These are phyloP conservation scores for Drosophila imparisetae DNA, from an alignment of 2,888 invertebrate species.

Conservation along the genomic window DNA sequence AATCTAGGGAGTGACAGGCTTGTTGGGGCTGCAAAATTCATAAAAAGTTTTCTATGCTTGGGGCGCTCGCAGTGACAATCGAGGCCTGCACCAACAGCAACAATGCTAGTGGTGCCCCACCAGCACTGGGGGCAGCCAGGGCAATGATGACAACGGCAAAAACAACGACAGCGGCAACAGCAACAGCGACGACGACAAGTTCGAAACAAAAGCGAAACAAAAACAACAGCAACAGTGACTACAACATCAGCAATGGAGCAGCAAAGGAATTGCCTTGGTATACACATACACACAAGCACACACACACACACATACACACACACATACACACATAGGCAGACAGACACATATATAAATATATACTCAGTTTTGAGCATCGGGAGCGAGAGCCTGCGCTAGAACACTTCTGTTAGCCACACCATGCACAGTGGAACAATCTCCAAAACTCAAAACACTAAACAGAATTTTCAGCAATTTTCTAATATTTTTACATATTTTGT, in stretches of 20 bases:
- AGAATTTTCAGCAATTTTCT: neutral
- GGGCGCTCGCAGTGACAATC: constrained; percentile 80
- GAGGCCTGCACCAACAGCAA: constrained; percentile 68
- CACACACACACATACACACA: constrained; percentile 17
- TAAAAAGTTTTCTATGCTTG: constrained; percentile 78
- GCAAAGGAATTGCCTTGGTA: constrained; percentile 51
- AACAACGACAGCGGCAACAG: constrained; percentile 56
- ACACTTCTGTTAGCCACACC: constrained; percentile 19
- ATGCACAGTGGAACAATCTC: constrained; percentile 15
- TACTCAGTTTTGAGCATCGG: constrained; percentile 52
- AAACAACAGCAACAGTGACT: constrained; percentile 53
- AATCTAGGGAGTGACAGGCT: constrained; percentile 9
- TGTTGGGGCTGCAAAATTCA: constrained; percentile 57
- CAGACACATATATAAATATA: constrained; percentile 6
- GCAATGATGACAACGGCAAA: constrained; percentile 70
- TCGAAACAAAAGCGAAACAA: constrained; percentile 68
- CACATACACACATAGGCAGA: constrained; percentile 7
- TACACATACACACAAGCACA: constrained; percentile 26
- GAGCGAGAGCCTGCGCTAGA: constrained; percentile 33
- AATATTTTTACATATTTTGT: accelerated
- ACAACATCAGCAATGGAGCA: constrained; percentile 45
- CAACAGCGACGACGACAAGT: constrained; percentile 52
- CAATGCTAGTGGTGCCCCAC: constrained; percentile 46
- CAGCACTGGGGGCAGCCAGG: constrained; percentile 57
- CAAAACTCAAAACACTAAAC: neutral